phyloP scores from a whole-genome alignment of 1,140 invertebrate genomes.

The Rhyzopertha dominica region DNA sequence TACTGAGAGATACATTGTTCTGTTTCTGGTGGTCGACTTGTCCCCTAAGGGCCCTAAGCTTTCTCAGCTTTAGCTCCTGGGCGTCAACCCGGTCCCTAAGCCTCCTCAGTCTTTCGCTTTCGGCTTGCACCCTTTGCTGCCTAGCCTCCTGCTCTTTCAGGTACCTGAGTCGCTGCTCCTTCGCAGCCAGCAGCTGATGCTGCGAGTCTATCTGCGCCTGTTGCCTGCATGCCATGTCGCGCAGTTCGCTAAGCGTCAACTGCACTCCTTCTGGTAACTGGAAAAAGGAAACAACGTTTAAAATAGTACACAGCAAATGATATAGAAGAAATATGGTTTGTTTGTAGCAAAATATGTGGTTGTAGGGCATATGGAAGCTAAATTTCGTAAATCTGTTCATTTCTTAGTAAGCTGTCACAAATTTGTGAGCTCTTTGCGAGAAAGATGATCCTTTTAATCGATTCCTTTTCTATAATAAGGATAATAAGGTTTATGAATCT shows the following conservation, averaged over 20 bases:
- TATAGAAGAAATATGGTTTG: no score
- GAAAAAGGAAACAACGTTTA: no score
- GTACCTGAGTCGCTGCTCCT: slow-evolving; percentile 89
- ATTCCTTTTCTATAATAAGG: no score
- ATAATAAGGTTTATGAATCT: no score
- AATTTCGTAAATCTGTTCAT: no score
- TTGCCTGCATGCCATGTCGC: slow-evolving; percentile 92
- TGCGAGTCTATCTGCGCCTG: slow-evolving; percentile 94
- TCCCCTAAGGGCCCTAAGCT: slow-evolving; percentile 80
- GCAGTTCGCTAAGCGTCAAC: slow-evolving; percentile 87
- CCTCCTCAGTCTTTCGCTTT: slow-evolving; percentile 80
- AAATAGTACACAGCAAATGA: no score
- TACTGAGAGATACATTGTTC: slow-evolving; percentile 87
- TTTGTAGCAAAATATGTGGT: no score
- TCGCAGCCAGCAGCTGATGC: slow-evolving; percentile 83
- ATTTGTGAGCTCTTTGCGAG: no score
- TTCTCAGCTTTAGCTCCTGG: slow-evolving; percentile 88
- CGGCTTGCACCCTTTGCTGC: slow-evolving; percentile 77
- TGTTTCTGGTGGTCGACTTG: slow-evolving; percentile 88
- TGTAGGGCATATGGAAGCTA: no score
- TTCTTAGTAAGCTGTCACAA: no score
- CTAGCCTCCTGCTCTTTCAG: slow-evolving; percentile 87
- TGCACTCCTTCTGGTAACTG: slow-evolving; percentile 80
- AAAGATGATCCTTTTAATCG: no score
- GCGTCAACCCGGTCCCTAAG: slow-evolving; percentile 87